Base-by-base conservation (phyloP, 2,113 vertebrate species). In the Tiliqua scincoides region DNA sequence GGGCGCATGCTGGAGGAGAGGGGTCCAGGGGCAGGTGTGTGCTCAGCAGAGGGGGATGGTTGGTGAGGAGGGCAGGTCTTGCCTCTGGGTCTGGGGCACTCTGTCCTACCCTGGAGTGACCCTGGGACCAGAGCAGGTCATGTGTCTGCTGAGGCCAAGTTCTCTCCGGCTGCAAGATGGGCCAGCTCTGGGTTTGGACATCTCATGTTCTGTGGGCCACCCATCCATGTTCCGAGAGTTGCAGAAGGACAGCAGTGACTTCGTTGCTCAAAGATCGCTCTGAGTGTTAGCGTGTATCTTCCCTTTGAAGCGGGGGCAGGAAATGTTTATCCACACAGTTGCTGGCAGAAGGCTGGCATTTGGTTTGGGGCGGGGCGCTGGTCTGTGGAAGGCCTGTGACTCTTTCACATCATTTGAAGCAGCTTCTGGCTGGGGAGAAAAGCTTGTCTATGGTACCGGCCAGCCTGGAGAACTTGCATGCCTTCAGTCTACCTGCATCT, bases 1-100 rank as follows among this genome's bases (percentile, higher is more conserved):
- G 96, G 97, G 6, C 94, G 96, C 72, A 79, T 93, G 70, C 54
- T 92, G 1, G 98, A 98, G n/a, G 97, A 98, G 61, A 95, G 95
- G 87, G 52, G 68, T 0, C 82, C 90, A 85, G 95, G 17, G 0
- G 91, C 91, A 15, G 91, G 95, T 95, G 80, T 0, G 20, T 21
- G 11, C 15, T 54, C 21, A 17, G 14, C 67, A 30, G 62, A 67
- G 37, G 27, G 1, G 1, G 32, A 4, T 0, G 11, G 32, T 4
- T 3, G 21, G 1, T 2, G 15, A 20, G 5, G 61, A 27, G 10
- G 3, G 5, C 4, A 23, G 3, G 25, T 11, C 7, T 5, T 12
- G 23, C 48, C 17, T 20, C 21, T 6, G 17, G 3, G 10, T 32
- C 15, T 6, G 21, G 48, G 6, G 54, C 54, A 57, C 11, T 2